Evolutionary conservation across 2,888 invertebrate genomes (phyloP).

Genomic region (Thera obeliscata): DNA sequence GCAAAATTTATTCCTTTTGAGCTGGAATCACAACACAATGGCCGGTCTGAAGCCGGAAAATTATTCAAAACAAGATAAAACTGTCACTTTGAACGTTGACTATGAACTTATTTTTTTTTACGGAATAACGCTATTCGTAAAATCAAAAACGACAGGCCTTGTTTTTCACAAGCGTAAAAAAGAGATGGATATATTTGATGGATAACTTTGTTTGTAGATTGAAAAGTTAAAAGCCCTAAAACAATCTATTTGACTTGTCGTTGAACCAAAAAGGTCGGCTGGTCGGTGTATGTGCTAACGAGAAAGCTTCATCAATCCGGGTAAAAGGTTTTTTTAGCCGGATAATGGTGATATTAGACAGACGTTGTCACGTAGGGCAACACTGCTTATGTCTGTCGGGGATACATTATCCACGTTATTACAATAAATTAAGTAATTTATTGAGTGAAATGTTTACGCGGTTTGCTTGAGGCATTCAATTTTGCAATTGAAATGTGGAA

Average conservation of each 20-base stretch:
- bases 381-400: slow-evolving; percentile 7
- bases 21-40: slow-evolving; percentile 6
- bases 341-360: not conserved
- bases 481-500: slow-evolving; percentile 33
- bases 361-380: not conserved
- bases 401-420: slow-evolving; percentile 29
- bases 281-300: not conserved
- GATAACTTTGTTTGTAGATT: no score
- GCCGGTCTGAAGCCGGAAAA: not conserved
- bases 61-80: not conserved
- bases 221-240: no score
- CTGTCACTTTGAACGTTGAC: no score
- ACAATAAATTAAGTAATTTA: slow-evolving; percentile 36
- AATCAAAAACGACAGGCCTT: no score
- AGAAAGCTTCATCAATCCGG: not conserved
- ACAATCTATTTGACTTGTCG: no score
- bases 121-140: no score
- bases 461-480: slow-evolving; percentile 31
- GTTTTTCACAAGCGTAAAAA: no score
- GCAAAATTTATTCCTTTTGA: slow-evolving; percentile 46
- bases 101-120: no score
- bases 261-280: no score
- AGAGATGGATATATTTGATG: no score
- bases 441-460: slow-evolving; percentile 37
- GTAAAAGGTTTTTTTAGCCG: not conserved